Conservation (phyloP, 2,888 invertebrate genomes). For the Ectemnius cavifrons region DNA sequence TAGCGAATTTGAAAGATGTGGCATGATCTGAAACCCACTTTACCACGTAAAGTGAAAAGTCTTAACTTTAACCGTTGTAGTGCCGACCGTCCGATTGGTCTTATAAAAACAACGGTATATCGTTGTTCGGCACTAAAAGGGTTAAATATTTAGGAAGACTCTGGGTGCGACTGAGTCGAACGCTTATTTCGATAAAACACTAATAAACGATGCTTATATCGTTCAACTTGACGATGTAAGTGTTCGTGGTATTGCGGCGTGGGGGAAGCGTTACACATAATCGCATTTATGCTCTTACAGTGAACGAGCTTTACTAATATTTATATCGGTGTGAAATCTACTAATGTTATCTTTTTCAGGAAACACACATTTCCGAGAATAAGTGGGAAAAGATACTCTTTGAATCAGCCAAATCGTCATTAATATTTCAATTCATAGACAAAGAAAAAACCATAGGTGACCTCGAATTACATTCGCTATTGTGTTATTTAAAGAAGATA, state of each 20-base stretch:
- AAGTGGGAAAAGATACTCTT: slow-evolving; percentile 87
- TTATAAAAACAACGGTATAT: neutral
- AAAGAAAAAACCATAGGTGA: slow-evolving; percentile 88
- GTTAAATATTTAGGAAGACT: too few relatives aligned
- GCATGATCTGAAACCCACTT: too few relatives aligned
- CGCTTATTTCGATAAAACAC: too few relatives aligned
- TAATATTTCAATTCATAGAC: slow-evolving; percentile 92
- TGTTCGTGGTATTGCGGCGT: too few relatives aligned
- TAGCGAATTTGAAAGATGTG: too few relatives aligned
- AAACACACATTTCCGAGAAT: slow-evolving; percentile 81
- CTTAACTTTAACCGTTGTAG: too few relatives aligned
- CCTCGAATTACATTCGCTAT: slow-evolving; percentile 85
- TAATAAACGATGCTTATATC: neutral
- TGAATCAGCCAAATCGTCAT: slow-evolving; percentile 90
- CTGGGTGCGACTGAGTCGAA: too few relatives aligned
- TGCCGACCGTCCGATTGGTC: too few relatives aligned
- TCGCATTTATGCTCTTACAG: neutral
- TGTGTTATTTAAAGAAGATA: slow-evolving; percentile 85
- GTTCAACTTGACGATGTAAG: neutral
- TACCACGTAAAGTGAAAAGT: too few relatives aligned
- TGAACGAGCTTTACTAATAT: too few relatives aligned
- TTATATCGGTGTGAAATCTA: too few relatives aligned
- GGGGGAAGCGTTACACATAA: neutral
- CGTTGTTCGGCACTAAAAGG: too few relatives aligned
- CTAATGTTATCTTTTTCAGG: slow-evolving; percentile 75